These are phyloP conservation scores for Terebella lapidaria DNA, from an alignment of 2,888 invertebrate species.

Conservation along the genomic window DNA sequence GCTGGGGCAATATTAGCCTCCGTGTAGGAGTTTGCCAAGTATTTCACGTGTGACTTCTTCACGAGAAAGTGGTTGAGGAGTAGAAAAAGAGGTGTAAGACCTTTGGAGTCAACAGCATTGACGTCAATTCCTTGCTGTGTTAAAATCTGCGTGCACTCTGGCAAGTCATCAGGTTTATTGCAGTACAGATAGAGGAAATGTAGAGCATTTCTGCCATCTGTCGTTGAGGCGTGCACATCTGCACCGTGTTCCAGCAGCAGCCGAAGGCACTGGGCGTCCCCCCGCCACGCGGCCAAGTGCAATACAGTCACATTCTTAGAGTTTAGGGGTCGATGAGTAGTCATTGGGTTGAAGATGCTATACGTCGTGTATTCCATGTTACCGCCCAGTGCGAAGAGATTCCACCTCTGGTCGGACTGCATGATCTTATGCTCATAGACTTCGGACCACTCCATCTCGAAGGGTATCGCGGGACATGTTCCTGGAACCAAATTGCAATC, in stretches of 20 bases:
- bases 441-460: constrained; percentile 13
- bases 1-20: neutral
- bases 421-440: constrained; percentile 16
- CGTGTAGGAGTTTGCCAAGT: constrained; percentile 13
- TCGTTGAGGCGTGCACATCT: constrained; percentile 4
- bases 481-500: constrained; percentile 3
- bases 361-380: constrained; percentile 17
- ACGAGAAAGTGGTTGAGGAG: constrained; percentile 13
- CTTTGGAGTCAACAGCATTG: constrained; percentile 3
- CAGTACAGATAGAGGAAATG: constrained; percentile 21
- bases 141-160: constrained; percentile 6
- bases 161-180: constrained; percentile 20
- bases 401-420: constrained; percentile 16
- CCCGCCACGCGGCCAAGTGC: constrained; percentile 20
- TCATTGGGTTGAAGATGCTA: constrained; percentile 14
- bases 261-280: constrained; percentile 13
- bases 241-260: constrained; percentile 13
- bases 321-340: constrained; percentile 5
- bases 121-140: constrained; percentile 15
- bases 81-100: constrained; percentile 7
- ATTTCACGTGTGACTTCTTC: constrained; percentile 14
- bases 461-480: constrained; percentile 8
- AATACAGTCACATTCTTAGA: constrained; percentile 1
- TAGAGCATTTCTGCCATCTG: constrained; percentile 12
- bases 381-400: constrained; percentile 5